phyloP scores from a whole-genome alignment of 53 echinoderm and acorn worm species.

The Echinometra lucunter region DNA sequence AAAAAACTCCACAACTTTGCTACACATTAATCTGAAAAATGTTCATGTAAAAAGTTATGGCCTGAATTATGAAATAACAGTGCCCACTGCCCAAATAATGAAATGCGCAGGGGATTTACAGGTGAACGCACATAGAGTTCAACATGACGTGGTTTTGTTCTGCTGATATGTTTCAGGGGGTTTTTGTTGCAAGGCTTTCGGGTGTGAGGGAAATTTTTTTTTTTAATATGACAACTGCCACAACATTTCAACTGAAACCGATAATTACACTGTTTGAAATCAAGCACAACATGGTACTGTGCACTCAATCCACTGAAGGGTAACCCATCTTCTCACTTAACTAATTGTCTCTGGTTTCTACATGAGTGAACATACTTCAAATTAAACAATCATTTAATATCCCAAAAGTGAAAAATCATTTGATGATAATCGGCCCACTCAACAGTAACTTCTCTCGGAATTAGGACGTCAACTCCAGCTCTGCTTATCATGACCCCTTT shows the following conservation, averaged over 20 bases:
- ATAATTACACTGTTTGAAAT: not conserved
- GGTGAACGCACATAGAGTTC: no score
- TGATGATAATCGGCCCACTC: not conserved
- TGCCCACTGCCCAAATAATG: no score
- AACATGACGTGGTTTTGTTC: no score
- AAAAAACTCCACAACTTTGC: no score
- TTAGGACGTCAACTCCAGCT: no score
- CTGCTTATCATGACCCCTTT: no score
- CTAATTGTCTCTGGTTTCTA: not conserved
- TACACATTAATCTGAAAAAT: no score
- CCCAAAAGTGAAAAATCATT: not conserved
- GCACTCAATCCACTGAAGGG: not conserved
- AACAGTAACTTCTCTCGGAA: not conserved
- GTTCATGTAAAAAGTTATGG: no score
- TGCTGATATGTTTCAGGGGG: no score
- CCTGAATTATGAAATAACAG: no score
- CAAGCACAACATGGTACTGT: not conserved
- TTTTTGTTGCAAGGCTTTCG: no score
- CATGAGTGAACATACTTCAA: not conserved
- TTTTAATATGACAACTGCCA: not conserved
- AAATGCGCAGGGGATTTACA: no score
- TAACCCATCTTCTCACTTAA: not conserved
- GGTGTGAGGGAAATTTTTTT: not conserved
- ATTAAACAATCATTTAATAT: slow-evolving; percentile 1
- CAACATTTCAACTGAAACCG: not conserved